Conservation (phyloP, 2,888 invertebrate species). For the Drosophila flavopinicola region DNA sequence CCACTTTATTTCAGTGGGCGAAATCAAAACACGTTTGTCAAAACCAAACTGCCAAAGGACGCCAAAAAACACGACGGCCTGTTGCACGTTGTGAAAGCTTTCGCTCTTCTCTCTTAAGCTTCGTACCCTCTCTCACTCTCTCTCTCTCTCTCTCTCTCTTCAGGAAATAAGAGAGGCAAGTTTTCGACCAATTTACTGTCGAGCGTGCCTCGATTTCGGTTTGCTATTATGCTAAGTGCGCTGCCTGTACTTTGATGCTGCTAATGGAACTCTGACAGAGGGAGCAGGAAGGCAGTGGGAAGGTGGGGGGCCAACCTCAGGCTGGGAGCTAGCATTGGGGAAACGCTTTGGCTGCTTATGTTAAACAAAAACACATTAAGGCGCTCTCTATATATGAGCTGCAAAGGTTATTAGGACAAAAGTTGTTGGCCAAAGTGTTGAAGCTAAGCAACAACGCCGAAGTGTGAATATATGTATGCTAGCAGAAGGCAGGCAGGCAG, state of each 20-base stretch:
- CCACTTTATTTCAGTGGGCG: slow-evolving; percentile 6
- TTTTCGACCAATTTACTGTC: slow-evolving; percentile 66
- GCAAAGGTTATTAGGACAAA: slow-evolving; percentile 64
- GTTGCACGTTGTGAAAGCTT: slow-evolving; percentile 58
- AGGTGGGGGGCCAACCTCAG: neutral
- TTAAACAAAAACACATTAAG: slow-evolving; percentile 68
- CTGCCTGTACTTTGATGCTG: slow-evolving; percentile 59
- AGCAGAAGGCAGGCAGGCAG: neutral
- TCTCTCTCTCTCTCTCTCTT: slow-evolving; percentile 20
- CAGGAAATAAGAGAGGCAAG: slow-evolving; percentile 25
- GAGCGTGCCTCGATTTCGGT: slow-evolving; percentile 24
- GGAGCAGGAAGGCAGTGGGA: neutral
- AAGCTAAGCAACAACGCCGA: slow-evolving; percentile 17
- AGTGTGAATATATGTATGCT: slow-evolving; percentile 10
- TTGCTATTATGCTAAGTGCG: slow-evolving; percentile 71
- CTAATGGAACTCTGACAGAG: slow-evolving; percentile 31
- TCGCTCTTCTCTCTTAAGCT: slow-evolving; percentile 40
- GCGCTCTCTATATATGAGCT: slow-evolving; percentile 29
- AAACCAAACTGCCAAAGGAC: slow-evolving; percentile 19
- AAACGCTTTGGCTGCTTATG: slow-evolving; percentile 55
- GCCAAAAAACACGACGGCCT: slow-evolving; percentile 54
- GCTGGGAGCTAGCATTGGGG: slow-evolving; percentile 13
- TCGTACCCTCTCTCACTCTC: neutral
- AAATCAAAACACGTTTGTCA: slow-evolving; percentile 74
- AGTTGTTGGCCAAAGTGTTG: slow-evolving; percentile 46